These are phyloP conservation scores for Astropecten irregularis DNA, from an alignment of 53 echinoderm and acorn worm species.

Conservation along the genomic window DNA sequence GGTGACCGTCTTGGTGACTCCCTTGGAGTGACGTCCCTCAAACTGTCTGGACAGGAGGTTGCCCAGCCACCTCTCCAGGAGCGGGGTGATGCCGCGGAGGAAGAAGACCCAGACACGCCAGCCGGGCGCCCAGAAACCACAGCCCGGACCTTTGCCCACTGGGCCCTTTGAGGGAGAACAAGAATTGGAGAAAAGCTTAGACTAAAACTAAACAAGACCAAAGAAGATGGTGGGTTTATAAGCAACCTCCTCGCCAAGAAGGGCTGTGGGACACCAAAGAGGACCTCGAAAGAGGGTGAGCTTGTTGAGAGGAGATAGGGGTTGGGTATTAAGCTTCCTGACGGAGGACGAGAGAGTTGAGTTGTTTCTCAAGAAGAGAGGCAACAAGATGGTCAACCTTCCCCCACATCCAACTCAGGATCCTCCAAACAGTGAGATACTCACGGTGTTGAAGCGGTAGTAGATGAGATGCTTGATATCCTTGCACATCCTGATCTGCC, in stretches of 20 bases:
- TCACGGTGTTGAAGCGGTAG: constrained; percentile 98
- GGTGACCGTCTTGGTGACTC: constrained; percentile 98
- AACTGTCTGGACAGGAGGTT: constrained; percentile 99
- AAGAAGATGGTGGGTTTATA: too few species aligned
- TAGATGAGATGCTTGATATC: constrained; percentile 99
- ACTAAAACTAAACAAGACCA: too few species aligned
- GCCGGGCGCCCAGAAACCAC: constrained; percentile 97
- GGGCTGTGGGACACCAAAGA: too few species aligned
- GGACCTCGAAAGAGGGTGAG: too few species aligned
- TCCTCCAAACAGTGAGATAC: constrained; percentile 7
- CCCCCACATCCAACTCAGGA: too few species aligned
- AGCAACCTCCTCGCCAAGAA: too few species aligned
- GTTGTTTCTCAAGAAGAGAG: too few species aligned
- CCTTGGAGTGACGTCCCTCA: constrained; percentile 99
- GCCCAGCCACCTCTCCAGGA: constrained; percentile 96
- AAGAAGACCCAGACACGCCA: constrained; percentile 99
- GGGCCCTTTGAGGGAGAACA: constrained; percentile 87
- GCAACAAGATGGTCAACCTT: too few species aligned
- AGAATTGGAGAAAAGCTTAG: too few species aligned
- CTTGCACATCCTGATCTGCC: constrained; percentile 99
- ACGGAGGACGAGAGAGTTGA: too few species aligned
- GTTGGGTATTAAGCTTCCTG: too few species aligned
- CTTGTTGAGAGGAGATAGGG: too few species aligned
- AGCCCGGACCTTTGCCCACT: constrained; percentile 97
- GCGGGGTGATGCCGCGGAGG: constrained; percentile 98